These are phyloP conservation scores for Azorinus chamasolen DNA, from an alignment of 2,888 invertebrate genomes.

Conservation along the genomic window DNA sequence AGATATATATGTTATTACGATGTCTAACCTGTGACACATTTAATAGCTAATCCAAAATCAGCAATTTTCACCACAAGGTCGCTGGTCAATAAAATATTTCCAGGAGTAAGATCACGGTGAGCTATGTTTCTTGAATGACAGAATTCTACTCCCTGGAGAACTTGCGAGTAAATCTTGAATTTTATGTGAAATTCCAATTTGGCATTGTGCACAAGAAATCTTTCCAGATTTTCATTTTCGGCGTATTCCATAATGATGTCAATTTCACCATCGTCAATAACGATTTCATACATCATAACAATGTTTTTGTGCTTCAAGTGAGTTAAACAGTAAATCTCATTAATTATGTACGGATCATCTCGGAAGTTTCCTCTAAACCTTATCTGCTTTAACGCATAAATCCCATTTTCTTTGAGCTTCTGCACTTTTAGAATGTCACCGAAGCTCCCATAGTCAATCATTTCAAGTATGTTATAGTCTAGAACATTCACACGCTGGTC, in stretches of 20 bases:
- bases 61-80: conserved; percentile 64
- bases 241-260: conserved; percentile 70
- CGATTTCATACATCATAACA: conserved; percentile 56
- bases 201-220: conserved; percentile 31
- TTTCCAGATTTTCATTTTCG: conserved; percentile 65
- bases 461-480: conserved; percentile 41
- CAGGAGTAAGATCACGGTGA: conserved; percentile 66
- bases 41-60: conserved; percentile 69
- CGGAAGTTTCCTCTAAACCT: conserved; percentile 52
- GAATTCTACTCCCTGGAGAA: conserved; percentile 59
- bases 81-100: conserved; percentile 60
- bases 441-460: conserved; percentile 69
- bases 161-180: conserved; percentile 50
- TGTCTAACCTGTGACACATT: conserved; percentile 40
- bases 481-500: no score
- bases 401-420: conserved; percentile 23
- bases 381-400: conserved; percentile 67
- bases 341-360: conserved; percentile 62
- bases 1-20: no score
- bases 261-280: conserved; percentile 43
- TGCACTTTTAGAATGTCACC: conserved; percentile 66
- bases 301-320: conserved; percentile 64
- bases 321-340: conserved; percentile 63
- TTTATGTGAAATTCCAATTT: conserved; percentile 22
- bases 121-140: conserved; percentile 64